Evolutionary conservation across 2,888 invertebrate species (phyloP).

Genomic region (Drosophila demipolita): DNA sequence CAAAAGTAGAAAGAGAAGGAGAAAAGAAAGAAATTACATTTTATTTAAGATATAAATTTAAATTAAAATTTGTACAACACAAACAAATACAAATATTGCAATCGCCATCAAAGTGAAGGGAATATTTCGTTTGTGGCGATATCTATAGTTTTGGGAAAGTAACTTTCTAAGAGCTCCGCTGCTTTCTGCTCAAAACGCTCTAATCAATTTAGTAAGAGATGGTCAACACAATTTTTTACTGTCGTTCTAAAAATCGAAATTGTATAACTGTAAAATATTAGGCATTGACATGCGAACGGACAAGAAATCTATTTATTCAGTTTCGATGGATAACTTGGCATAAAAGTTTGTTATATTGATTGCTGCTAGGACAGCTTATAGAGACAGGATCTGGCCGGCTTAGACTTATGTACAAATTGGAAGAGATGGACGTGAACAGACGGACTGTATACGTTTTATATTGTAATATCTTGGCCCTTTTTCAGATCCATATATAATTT

Average conservation of each 20-base stretch:
- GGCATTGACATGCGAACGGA: not conserved
- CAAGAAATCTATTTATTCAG: not conserved
- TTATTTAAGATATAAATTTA: not conserved
- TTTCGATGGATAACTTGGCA: not conserved
- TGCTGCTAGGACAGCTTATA: not conserved
- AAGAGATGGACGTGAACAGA: not conserved
- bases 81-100: not conserved
- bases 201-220: not conserved
- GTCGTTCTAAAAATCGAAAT: not conserved
- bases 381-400: not conserved
- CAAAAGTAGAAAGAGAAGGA: constrained; percentile 23
- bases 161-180: not conserved
- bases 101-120: not conserved
- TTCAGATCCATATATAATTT: not conserved
- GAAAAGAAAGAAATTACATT: constrained; percentile 4
- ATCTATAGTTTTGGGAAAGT: not conserved
- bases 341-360: not conserved
- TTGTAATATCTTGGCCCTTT: not conserved
- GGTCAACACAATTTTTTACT: not conserved
- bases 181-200: not conserved
- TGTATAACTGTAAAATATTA: not conserved
- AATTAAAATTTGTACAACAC: not conserved
- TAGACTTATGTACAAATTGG: not conserved
- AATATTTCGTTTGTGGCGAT: not conserved
- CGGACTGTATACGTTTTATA: too few species aligned